phyloP scores from a whole-genome alignment of 2,113 vertebrate genomes.

The Pithys albifrons region DNA sequence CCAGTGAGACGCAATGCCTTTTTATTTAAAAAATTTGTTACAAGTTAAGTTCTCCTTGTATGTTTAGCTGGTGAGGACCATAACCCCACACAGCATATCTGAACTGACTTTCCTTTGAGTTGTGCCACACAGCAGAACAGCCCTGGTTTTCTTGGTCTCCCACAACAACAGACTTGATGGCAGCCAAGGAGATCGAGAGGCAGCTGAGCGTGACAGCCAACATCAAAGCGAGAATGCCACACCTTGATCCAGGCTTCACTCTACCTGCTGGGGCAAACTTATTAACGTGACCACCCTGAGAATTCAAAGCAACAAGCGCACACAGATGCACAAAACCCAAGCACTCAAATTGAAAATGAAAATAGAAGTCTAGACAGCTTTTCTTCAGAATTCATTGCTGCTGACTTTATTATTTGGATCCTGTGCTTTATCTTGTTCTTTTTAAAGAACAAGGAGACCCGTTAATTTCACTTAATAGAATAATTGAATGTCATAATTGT shows the following conservation, averaged over 20 bases:
- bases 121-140: constrained; percentile 36
- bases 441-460: constrained; percentile 76
- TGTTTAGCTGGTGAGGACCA: not conserved
- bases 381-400: constrained; percentile 72
- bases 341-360: constrained; percentile 72
- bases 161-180: constrained; percentile 80
- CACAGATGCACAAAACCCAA: constrained; percentile 13
- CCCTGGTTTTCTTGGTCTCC: constrained; percentile 79
- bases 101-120: not conserved
- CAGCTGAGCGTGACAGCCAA: constrained; percentile 80
- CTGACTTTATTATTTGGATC: constrained; percentile 80
- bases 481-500: constrained; percentile 80
- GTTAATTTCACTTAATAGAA: constrained; percentile 81
- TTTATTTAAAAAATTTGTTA: not conserved
- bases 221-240: constrained; percentile 84
- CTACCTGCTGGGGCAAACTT: constrained; percentile 83
- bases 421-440: constrained; percentile 71
- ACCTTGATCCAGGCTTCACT: constrained; percentile 83
- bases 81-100: not conserved
- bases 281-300: constrained; percentile 85
- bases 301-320: constrained; percentile 81
- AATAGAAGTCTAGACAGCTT: constrained; percentile 84
- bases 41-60: not conserved
- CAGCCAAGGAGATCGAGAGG: constrained; percentile 81
- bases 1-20: not conserved